Base-by-base conservation (phyloP, 2,113 vertebrate species). In the Acrocephalus arundinaceus region DNA sequence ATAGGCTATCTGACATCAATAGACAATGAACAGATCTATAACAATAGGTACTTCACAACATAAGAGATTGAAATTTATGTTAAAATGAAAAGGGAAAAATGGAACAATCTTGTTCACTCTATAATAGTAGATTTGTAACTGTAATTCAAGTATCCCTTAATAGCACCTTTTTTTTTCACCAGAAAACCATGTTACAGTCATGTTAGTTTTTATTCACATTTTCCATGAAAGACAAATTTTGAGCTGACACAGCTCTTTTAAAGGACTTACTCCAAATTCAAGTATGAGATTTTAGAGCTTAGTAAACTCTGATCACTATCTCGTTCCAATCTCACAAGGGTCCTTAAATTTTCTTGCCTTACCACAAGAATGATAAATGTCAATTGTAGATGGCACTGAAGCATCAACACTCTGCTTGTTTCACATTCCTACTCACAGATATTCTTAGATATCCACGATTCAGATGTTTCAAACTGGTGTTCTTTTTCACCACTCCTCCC, bases 311-410 rank as follows among this genome's bases (percentile, higher is more conserved):
- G 85, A 95, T 96, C 91, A 66, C 96, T 97, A 93, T 49, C 79
- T 92, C 90, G 37, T 81, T 93, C 49, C 73, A 35, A 21, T 85
- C 31, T 87, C 24, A 61, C 37, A 78, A 65, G 23, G 18, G 48
- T 63, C 57, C 45, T 85, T 83, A 63, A 87, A 73, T 87, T 95
- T 79, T 89, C 67, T 87, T 85, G 21, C 52, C 15, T 91, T 61
- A 72, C 75, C 66, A 57, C n/a, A 93, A 65, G 65, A 95, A 95
- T 94, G 86, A 94, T 90, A 90, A 95, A 95, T 96, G 76, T 71
- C 78, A 52, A 31, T 54, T 75, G 45, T 46, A 48, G 68, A 37
- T 68, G 54, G 68, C 70, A 70, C 68, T 87, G 58, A 71, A 90
- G 75, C 15, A 4, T 54, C 41, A 91, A 65, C 5, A 37, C 7